Evolutionary conservation across 1,140 invertebrate genomes (phyloP).

Genomic region (Neoseiulus cucumeris): DNA sequence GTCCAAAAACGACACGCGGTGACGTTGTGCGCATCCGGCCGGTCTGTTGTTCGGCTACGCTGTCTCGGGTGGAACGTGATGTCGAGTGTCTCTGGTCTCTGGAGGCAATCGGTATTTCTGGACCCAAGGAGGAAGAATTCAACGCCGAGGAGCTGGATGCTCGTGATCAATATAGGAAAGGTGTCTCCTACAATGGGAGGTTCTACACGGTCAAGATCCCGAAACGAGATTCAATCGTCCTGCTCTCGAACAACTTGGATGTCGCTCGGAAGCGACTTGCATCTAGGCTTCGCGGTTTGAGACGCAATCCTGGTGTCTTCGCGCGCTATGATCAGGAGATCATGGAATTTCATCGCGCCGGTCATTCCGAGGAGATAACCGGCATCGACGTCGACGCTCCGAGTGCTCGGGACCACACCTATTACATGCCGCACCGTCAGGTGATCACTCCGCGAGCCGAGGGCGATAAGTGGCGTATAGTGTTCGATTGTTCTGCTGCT

Average conservation of each 20-base stretch:
- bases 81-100: neutral
- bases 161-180: neutral
- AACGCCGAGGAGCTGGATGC: neutral
- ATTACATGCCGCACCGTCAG: neutral
- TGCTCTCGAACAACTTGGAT: neutral
- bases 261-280: neutral
- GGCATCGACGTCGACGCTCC: neutral
- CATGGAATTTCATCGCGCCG: neutral
- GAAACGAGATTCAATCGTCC: neutral
- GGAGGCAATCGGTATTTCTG: neutral
- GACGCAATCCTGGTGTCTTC: neutral
- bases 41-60: neutral
- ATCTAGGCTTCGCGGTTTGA: neutral
- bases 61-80: neutral
- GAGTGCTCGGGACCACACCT: neutral
- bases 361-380: neutral
- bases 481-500: neutral
- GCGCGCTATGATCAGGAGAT: neutral
- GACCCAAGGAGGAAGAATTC: neutral
- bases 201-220: neutral
- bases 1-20: neutral
- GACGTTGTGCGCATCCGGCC: neutral
- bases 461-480: neutral
- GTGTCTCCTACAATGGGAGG: neutral
- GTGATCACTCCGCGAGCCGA: neutral